Evolutionary conservation across 2,113 vertebrate species (phyloP).

Genomic region (Pseudorhombus dupliciocellatus): DNA sequence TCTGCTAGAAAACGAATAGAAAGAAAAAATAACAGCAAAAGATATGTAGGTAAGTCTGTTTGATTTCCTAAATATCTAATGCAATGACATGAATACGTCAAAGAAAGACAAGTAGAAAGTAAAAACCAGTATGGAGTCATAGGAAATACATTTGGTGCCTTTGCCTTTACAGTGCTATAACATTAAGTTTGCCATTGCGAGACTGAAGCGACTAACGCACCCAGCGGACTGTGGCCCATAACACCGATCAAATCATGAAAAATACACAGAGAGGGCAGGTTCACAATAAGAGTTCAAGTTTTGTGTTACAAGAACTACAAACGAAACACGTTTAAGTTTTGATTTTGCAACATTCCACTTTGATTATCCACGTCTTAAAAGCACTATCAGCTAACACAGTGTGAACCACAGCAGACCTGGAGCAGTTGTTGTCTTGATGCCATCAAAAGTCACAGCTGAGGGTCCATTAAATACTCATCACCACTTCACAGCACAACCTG

Average conservation of each 20-base stretch:
- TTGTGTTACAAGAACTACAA: constrained; percentile 44
- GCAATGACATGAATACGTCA: background rate
- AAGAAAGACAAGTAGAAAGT: constrained; percentile 2
- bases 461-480: constrained; percentile 34
- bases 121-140: constrained; percentile 10
- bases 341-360: constrained; percentile 57
- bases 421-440: constrained; percentile 34
- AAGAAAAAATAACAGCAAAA: constrained; percentile 21
- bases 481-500: constrained; percentile 27
- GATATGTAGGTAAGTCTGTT: constrained; percentile 6
- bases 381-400: constrained; percentile 49
- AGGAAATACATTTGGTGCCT: constrained; percentile 31
- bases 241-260: constrained; percentile 32
- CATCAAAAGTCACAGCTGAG: constrained; percentile 27
- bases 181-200: constrained; percentile 39
- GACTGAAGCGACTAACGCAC: constrained; percentile 34
- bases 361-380: constrained; percentile 59
- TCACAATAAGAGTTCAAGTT: constrained; percentile 52
- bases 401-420: constrained; percentile 40
- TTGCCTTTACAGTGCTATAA: constrained; percentile 54
- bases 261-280: constrained; percentile 1
- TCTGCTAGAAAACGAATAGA: constrained; percentile 17
- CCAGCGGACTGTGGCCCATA: constrained; percentile 33
- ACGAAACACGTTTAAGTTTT: constrained; percentile 38
- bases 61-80: constrained; percentile 14